Percentiles rank a stretch among this genome's conserved stretches.
phyloP scores from a whole-genome alignment of 2,888 invertebrate species.

The Lapara coniferarum region DNA sequence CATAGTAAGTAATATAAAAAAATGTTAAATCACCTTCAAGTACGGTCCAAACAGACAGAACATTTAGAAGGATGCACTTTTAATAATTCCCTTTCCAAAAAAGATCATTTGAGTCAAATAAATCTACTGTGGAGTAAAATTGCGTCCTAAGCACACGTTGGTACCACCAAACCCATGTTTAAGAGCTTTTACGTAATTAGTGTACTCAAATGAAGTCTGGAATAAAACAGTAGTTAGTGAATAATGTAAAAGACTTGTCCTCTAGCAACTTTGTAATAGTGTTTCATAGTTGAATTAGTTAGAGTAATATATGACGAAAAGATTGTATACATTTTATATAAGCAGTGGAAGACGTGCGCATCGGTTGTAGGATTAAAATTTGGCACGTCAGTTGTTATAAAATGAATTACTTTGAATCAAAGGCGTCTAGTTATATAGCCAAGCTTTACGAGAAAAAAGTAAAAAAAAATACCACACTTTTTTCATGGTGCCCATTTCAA shows the following conservation, averaged over 20 bases:
- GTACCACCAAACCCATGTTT: not conserved
- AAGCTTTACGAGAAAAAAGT: too few species aligned
- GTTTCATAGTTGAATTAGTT: too few species aligned
- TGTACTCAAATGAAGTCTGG: not conserved
- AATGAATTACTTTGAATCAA: too few species aligned
- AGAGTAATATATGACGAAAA: too few species aligned
- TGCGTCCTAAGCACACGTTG: not conserved
- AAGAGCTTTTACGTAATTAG: not conserved
- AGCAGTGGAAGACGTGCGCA: not conserved
- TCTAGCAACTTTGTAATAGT: not conserved
- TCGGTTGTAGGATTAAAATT: too few species aligned
- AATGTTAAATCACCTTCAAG: too few species aligned
- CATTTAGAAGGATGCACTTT: not conserved
- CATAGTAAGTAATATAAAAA: too few species aligned
- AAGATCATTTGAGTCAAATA: not conserved
- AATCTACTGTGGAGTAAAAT: not conserved
- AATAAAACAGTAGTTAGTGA: not conserved
- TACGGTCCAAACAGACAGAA: too few species aligned
- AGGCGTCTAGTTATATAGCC: too few species aligned
- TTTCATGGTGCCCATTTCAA: too few species aligned
- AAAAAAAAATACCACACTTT: too few species aligned
- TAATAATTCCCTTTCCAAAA: not conserved
- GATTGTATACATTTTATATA: not conserved
- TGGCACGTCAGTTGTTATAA: too few species aligned
- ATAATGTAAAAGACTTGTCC: constrained; percentile 6